Base-by-base conservation (phyloP, 2,113 vertebrate genomes). In the Channa maculata region DNA sequence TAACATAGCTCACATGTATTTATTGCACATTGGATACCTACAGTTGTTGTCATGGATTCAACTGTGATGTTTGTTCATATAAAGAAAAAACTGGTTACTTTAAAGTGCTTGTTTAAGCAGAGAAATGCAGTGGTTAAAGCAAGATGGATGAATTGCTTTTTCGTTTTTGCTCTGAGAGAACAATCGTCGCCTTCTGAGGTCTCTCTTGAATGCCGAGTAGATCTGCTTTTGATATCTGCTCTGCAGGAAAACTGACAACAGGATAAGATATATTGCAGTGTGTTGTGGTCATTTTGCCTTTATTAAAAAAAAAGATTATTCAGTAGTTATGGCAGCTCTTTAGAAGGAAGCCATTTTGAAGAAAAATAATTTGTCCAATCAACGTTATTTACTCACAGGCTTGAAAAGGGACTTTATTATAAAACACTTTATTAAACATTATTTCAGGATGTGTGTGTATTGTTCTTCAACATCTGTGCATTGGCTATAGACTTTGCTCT, bases 211-310 rank as follows among this genome's bases (percentile, higher is more conserved):
- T 14, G 36, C 39, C 41, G 62, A 52, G 46, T 49, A 5, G 34
- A 62, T 54, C 49, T 71, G 54, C 38, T 77, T 65, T 55, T 52
- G 43, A 75, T 68, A 55, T 65, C 44, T 1, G n/a, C 44, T 55
- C 44, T 46, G 50, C 53, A 39, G 44, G 37, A 37, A 58, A 69
- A 53, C 49, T 50, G 39, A 66, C 73, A 69, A 81, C 65, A 48
- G 61, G 59, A 70, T 37, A 43, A 10, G 34, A 43, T 45, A 49
- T n/a, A 0, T 71, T 71, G 4, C 51, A 24, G 24, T 24, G 24
- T 24, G 1, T 24, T 24, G 24, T 24, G 24, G 1, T 24, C 24
- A 24, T 24, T 24, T 24, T 24, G 24, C 24, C n/a, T n/a, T n/a
- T n/a, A n/a, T n/a, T n/a, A n/a, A n/a, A n/a, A n/a, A n/a, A n/a